Base-by-base conservation (phyloP, 2,797 vertebrate genomes). In the Scleropages formosus region DNA sequence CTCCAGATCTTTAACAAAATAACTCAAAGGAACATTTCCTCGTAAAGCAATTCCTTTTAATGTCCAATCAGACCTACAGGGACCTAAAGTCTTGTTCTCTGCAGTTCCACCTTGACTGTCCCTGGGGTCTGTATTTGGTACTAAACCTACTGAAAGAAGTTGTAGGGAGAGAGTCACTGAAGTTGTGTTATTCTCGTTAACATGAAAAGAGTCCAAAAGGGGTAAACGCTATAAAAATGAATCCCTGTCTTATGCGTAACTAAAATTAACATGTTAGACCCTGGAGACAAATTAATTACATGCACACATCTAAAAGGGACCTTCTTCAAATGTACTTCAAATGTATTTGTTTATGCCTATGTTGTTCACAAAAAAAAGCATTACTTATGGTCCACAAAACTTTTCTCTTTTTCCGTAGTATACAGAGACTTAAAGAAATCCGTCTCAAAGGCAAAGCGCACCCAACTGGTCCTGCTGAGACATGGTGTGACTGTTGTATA, bases 351-450 rank as follows among this genome's bases (percentile, higher is more conserved):
- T 59, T 72, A 72, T 26, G 27, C n/a, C 53, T 20, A n/a, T 6
- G 26, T 60, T 18, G 44, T 11, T 58, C 51, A 20, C n/a, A 72
- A 12, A 27, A 13, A 18, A 13, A 39, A 72, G 26, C 56, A 18
- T 26, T 44, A 24, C 39, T 75, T 24, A 22, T 58, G 15, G 10
- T 16, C 76, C 75, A 27, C 63, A 44, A 80, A 39, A 75, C 70
- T 84, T 83, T 81, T 86, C 83, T 82, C 75, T 77, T 84, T 83
- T 75, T 82, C 84, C 81, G 82, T 78, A 81, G 82, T 77, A 82
- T 8, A 22, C 22, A 31, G 16, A 31, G 27, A n/a, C 11, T 24
- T 69, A 67, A 26, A 8, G 51, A 53, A 53, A 47, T 26, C 46
- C 22, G 27, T 31, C 2, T 39, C 31, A 6, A 31, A n/a, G 39